Evolutionary conservation across 2,888 invertebrate species (phyloP), one percentile per base, ranked within the genome.

Genomic region (Oxystoma pomonae): DNA sequence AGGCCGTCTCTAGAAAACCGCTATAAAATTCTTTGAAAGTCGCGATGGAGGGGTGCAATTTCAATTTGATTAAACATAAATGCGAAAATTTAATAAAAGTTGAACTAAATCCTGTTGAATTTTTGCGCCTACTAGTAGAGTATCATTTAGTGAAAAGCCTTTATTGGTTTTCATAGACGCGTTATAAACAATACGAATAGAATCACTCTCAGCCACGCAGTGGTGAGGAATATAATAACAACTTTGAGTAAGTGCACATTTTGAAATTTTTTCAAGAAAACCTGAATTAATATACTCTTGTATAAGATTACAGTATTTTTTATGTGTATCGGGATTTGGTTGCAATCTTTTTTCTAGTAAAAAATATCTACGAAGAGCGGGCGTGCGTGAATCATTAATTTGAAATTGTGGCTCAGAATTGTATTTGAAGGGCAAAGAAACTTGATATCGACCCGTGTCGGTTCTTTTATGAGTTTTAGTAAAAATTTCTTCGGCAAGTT

Each of bases 191-290:
- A 50, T 50, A n/a, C 50, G 50, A 50, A 50, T 50, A 9, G 9
- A 12, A 12, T 50, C 50, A n/a, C n/a, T 50, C n/a, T 50, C n/a
- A 12, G 50, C 9, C 9, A 50, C 50, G n/a, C 50, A 50, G 50
- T 50, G n/a, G n/a, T 50, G 50, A n/a, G 50, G n/a, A 50, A 50
- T 50, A 50, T 50, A 50, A 50, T 50, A 50, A 50, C 50, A 50
- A 50, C n/a, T 50, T n/a, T 50, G 9, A 9, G n/a, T 50, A n/a
- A n/a, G n/a, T 50, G 50, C n/a, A n/a, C n/a, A n/a, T n/a, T n/a
- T n/a, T n/a, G n/a, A n/a, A n/a, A n/a, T n/a, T n/a, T n/a, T n/a
- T n/a, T n/a, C n/a, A n/a, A n/a, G n/a, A n/a, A n/a, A n/a, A n/a
- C n/a, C n/a, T n/a, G n/a, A n/a, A n/a, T n/a, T n/a, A n/a, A n/a